Evolutionary conservation across 2,888 invertebrate species (phyloP).

Genomic region (Acanthacorydalis orientalis): DNA sequence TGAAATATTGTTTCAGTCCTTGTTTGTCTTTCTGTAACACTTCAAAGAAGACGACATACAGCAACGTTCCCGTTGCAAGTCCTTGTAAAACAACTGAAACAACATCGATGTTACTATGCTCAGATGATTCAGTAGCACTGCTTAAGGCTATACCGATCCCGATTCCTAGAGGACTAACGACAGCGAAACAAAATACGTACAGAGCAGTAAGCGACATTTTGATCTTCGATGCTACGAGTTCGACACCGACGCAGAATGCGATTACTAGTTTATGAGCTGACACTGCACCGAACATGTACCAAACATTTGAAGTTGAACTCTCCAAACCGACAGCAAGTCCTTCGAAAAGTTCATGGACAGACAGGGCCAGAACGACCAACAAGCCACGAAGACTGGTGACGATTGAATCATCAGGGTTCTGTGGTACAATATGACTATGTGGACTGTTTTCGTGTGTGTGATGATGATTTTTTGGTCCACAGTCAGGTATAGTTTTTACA

Average conservation of each 20-base stretch:
- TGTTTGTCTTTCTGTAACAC: constrained; percentile 47
- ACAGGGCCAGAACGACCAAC: constrained; percentile 65
- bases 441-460: constrained; percentile 11
- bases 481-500: neutral
- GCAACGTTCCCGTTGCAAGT: constrained; percentile 77
- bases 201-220: constrained; percentile 40
- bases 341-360: constrained; percentile 75
- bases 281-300: constrained; percentile 72
- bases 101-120: constrained; percentile 37
- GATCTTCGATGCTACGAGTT: constrained; percentile 55
- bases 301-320: constrained; percentile 38
- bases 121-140: constrained; percentile 37
- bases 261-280: constrained; percentile 75
- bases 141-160: constrained; percentile 54
- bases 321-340: constrained; percentile 71
- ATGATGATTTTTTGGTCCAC: constrained; percentile 8
- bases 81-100: constrained; percentile 59
- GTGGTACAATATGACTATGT: constrained; percentile 17
- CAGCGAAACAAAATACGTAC: constrained; percentile 58
- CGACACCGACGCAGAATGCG: constrained; percentile 76
- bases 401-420: constrained; percentile 15
- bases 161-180: constrained; percentile 67
- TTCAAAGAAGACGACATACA: constrained; percentile 96
- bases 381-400: constrained; percentile 43
- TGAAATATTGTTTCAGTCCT: constrained; percentile 46